Evolutionary conservation across 2,797 vertebrate genomes (phyloP), one percentile per base, ranked within the genome.

Genomic region (Melanotaenia maccullochi): DNA sequence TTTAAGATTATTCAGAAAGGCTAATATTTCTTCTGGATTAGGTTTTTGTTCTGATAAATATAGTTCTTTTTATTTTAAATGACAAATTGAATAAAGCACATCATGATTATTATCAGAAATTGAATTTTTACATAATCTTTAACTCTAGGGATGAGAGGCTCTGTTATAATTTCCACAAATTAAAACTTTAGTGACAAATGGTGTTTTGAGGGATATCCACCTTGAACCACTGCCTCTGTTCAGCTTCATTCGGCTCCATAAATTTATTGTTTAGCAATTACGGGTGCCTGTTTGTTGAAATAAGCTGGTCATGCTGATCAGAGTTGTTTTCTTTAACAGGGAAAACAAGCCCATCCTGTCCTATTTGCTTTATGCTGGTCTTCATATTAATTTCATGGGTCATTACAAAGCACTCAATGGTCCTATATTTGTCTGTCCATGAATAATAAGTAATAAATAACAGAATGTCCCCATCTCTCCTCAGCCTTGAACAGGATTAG

Each of bases 401-500:
- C 44, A 47, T 47, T 47, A 47, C 5, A 47, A 47, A 47, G 6
- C 18, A 47, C 20, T 47, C 44, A n/a, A n/a, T 47, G 18, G 44
- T 47, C 44, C n/a, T n/a, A n/a, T n/a, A 47, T 47, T n/a, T n/a
- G 44, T 0, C 20, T 47, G 44, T 47, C 44, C 20, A 8, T 47
- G 18, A n/a, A 12, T 56, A 33, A 32, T 30, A 40, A 55, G 44
- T 47, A 36, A 35, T 42, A 40, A 57, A 25, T 52, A 62, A 51
- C 16, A 24, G 38, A 47, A 11, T 40, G 25, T 44, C 3, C 22
- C 66, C 25, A 44, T 6, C 20, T 63, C 25, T 47, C 24, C 54
- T 69, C 2, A 3, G 49, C 14, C 24, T 22, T 68, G 67, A 54
- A 56, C 16, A n/a, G 25, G 20, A 28, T 63, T 59, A 60, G 42